Evolutionary conservation across 2,113 vertebrate species (phyloP), one percentile per base, ranked within the genome.

Genomic region (Rousettus leschenaultii): DNA sequence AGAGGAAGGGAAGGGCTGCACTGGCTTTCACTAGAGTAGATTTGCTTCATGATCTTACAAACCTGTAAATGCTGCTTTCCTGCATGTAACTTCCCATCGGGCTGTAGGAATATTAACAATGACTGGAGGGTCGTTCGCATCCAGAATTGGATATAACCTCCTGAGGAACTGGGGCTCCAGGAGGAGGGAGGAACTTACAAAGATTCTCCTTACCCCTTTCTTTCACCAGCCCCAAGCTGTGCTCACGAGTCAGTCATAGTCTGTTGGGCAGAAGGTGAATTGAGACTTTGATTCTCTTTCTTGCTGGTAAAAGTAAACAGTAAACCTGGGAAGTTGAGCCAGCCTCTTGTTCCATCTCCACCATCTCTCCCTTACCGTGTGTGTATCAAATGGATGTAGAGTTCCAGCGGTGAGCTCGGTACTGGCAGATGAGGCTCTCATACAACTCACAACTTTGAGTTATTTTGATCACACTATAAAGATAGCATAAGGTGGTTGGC

Each of bases 371-470:
- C 61, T 61, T 73, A 1, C 21, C 0, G 2, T 11, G 12, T 16
- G 28, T 3, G 11, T 3, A 4, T 24, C 5, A 4, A 16, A 24
- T 6, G 12, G 13, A 12, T 6, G n/a, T 11, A 26, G 35, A 40
- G 6, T 43, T 71, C n/a, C 30, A 43, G 26, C 63, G 6, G 0
- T 4, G n/a, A 55, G 43, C 63, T n/a, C 2, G 5, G 35, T 3
- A 15, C 45, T 33, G 71, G 38, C 18, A 13, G 10, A 7, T 11
- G 53, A 35, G 4, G 7, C 8, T 14, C 43, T 82, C n/a, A 26
- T 6, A 2, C 5, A 3, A 78, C 40, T 68, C 26, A 3, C 13
- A 28, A 11, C 30, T 71, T 45, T 45, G 6, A 18, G 14, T 26
- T 35, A 51, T 51, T 78, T 35, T 71, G 38, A 57, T 12, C 73